Evolutionary conservation across 2,888 invertebrate genomes (phyloP), one percentile per base, ranked within the genome.

Genomic region (Microdon myrmicae): DNA sequence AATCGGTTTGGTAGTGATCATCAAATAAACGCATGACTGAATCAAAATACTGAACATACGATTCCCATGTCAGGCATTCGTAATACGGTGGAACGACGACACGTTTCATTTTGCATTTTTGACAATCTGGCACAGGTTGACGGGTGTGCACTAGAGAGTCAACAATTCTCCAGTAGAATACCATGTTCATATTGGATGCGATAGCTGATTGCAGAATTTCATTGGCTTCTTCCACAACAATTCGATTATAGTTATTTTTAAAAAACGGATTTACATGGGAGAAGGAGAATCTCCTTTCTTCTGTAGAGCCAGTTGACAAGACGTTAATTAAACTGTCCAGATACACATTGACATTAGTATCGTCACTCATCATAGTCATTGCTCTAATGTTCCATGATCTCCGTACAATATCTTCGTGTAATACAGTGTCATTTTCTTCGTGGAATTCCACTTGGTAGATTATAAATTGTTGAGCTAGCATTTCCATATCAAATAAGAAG

Each of bases 401-500:
- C n/a, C n/a, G n/a, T n/a, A n/a, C n/a, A n/a, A n/a, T n/a, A n/a
- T n/a, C n/a, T n/a, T n/a, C n/a, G n/a, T n/a, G n/a, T 23, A 10
- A 31, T 43, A 31, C 44, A 0, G 45, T 47, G 0, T 76, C 72
- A 49, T 76, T 68, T 19, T 61, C 71, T 51, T 71, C 68, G 1
- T 67, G 32, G 38, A 70, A 77, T 0, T 69, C 67, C 1, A 69
- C 45, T 49, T 75, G 75, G 54, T 69, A 76, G 2, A 45, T 20
- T 1, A 61, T 37, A 49, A 75, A 78, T 48, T 76, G 73, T 7
- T 72, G 69, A 3, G 66, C 35, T 9, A 78, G 34, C 17, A 68
- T 60, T 10, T 76, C 75, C 19, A 75, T 60, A 45, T 77, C 77
- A 49, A 74, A 77, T 12, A 75, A 29, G 41, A 67, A 73, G 71